These are phyloP conservation scores for Python bivittatus DNA, from an alignment of 2,113 vertebrate genomes.

Conservation along the genomic window DNA sequence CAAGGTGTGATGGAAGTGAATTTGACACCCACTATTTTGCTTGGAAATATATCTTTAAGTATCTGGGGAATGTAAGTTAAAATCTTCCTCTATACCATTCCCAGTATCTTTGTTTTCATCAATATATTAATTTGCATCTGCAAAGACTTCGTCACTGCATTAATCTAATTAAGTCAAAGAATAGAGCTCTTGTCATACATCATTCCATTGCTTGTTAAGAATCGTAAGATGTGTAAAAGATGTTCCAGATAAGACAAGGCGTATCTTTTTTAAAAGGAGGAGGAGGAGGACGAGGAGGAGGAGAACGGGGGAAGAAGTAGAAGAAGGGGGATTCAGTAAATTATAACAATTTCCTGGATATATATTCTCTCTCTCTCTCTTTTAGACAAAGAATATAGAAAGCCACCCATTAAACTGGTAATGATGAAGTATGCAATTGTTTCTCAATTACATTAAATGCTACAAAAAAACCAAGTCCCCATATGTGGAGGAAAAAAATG, in stretches of 20 bases:
- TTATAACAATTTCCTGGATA: no score
- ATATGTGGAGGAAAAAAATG: neutral
- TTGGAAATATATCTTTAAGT: neutral
- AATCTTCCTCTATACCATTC: neutral
- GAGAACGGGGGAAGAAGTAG: neutral
- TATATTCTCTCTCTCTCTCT: neutral
- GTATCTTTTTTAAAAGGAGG: neutral
- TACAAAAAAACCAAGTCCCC: neutral
- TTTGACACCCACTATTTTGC: neutral
- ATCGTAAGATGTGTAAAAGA: neutral
- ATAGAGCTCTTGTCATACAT: neutral
- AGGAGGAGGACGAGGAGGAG: neutral
- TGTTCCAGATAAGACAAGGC: neutral
- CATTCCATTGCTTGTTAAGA: neutral
- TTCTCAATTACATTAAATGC: neutral
- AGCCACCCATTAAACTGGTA: neutral
- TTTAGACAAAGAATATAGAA: neutral
- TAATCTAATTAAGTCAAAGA: conserved; percentile 10
- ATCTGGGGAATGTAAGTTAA: neutral
- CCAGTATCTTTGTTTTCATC: neutral
- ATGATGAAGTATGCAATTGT: neutral
- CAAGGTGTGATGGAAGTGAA: no score
- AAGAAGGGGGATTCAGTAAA: neutral
- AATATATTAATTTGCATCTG: conserved; percentile 26
- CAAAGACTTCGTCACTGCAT: conserved; percentile 21